phyloP scores from a whole-genome alignment of 2,888 invertebrate genomes.

The Leptura quadrifasciata region DNA sequence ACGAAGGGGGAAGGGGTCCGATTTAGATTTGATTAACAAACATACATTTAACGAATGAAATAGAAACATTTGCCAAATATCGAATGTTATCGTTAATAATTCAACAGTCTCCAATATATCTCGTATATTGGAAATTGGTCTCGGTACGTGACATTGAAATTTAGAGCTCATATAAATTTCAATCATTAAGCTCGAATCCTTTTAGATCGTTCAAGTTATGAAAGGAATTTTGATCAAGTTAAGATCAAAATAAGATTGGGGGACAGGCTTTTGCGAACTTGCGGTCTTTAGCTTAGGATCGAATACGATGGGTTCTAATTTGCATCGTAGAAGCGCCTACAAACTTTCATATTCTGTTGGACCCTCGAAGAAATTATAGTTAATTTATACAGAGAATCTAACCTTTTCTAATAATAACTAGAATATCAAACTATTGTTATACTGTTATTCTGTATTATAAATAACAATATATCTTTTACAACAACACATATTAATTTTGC shows the following conservation, averaged over 20 bases:
- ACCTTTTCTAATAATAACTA: background rate
- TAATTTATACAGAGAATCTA: background rate
- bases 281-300: background rate
- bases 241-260: background rate
- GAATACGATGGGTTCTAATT: background rate
- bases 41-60: too few relatives aligned
- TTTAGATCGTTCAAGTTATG: background rate
- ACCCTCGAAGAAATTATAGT: background rate
- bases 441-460: too few relatives aligned
- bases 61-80: too few relatives aligned
- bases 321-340: background rate
- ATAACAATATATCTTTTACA: too few relatives aligned
- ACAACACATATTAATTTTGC: too few relatives aligned
- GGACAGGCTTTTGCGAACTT: background rate
- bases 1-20: too few relatives aligned
- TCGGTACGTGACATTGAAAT: too few relatives aligned
- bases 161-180: background rate
- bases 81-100: too few relatives aligned
- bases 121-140: too few relatives aligned
- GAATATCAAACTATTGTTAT: too few relatives aligned
- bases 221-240: background rate
- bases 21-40: too few relatives aligned
- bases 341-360: background rate
- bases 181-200: background rate
- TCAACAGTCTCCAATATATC: too few relatives aligned